Evolutionary conservation across 1,140 invertebrate species (phyloP).

Genomic region (Harlomillsia oculata): DNA sequence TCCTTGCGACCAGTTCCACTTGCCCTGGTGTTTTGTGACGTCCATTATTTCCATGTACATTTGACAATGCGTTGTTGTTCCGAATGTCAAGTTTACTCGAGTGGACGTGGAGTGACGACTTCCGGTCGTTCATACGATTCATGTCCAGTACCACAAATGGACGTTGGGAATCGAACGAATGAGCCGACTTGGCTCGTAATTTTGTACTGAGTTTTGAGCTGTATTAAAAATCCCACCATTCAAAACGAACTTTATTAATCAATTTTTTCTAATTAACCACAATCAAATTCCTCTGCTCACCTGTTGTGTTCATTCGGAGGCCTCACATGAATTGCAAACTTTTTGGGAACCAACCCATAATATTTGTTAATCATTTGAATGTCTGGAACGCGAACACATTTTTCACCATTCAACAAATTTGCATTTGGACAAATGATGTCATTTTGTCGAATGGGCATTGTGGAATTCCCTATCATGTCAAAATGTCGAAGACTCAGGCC

Average conservation of each 20-base stretch:
- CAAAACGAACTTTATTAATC: neutral
- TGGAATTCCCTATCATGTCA: neutral
- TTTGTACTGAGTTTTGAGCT: constrained; percentile 16
- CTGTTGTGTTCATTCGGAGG: too few relatives aligned
- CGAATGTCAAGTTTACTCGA: too few relatives aligned
- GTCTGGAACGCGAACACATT: constrained; percentile 29
- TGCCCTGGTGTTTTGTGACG: neutral
- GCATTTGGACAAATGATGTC: neutral
- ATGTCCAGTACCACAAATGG: too few relatives aligned
- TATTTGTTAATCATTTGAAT: constrained; percentile 35
- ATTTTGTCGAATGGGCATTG: neutral
- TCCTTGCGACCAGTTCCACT: constrained; percentile 20
- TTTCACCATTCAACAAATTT: too few relatives aligned
- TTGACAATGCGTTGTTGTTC: too few relatives aligned
- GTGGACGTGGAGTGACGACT: too few relatives aligned
- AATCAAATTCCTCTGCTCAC: too few relatives aligned
- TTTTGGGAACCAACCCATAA: constrained; percentile 34
- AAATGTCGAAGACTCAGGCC: neutral
- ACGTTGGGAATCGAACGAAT: constrained; percentile 2
- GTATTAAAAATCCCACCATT: neutral
- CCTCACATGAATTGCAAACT: constrained; percentile 26
- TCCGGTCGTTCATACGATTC: too few relatives aligned
- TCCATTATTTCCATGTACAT: too few relatives aligned
- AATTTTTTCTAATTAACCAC: neutral
- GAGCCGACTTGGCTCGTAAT: constrained; percentile 3